Evolutionary conservation across 2,888 invertebrate species (phyloP), one percentile per base, ranked within the genome.

Genomic region (Plagodis dolabraria): DNA sequence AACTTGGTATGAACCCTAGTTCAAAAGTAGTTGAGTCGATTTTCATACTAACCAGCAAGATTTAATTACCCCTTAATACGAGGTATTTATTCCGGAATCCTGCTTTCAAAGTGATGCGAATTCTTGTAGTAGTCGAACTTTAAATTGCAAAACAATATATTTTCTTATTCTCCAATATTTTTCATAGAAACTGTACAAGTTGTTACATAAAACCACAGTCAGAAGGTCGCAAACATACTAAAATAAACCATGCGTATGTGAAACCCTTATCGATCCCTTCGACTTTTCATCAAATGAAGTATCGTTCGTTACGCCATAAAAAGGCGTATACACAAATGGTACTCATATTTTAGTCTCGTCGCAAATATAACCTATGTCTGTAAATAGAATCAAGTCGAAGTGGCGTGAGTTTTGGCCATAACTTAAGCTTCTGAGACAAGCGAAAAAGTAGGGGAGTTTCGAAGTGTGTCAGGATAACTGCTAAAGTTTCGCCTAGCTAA

Each of bases 381-480:
- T 40, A 59, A 59, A 59, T 59, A 59, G 59, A 53, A 59, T 50
- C 45, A 44, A 60, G 45, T 33, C 50, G 22, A 42, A 33, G 46
- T 60, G 7, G 60, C 60, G 60, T 60, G 60, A 47, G 38, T 36
- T 36, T 47, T 22, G 38, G 51, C 44, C 36, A 60, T 60, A 60
- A 55, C 47, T 61, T 49, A 42, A 11, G 7, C 36, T 36, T 7
- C 10, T 10, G 43, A 38, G 35, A 47, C 38, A 51, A 40, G 57
- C 34, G 50, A 50, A 49, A 49, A 53, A 59, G 11, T 50, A n/a
- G 46, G 43, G 36, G 34, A 60, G 54, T 56, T 60, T 42, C 51
- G 7, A 60, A 60, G 52, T 60, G 55, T 60, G 60, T 33, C 60
- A 60, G 60, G 52, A 60, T 60, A 56, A 60, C 56, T 48, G 45